Evolutionary conservation across 2,797 vertebrate species (phyloP).

Genomic region (Vireo griseus): DNA sequence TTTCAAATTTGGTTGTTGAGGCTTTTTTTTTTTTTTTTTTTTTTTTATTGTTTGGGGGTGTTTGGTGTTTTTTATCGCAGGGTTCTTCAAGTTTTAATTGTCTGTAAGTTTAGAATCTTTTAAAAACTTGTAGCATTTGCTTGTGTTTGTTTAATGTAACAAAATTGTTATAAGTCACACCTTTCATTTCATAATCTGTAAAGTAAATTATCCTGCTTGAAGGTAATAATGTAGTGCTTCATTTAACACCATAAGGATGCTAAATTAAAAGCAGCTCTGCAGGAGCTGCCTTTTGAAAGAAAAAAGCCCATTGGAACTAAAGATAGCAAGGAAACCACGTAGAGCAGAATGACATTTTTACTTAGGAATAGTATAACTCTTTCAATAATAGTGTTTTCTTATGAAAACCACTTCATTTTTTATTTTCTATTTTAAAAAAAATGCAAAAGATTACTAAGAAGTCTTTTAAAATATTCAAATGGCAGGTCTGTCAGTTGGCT

Average conservation of each 20-base stretch:
- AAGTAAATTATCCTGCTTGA: constrained; percentile 31
- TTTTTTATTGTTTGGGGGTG: no score
- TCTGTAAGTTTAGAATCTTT: neutral
- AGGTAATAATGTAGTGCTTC: constrained; percentile 10
- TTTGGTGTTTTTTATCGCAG: neutral
- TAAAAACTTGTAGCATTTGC: neutral
- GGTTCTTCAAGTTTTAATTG: neutral
- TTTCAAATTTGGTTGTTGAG: neutral
- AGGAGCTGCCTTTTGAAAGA: neutral
- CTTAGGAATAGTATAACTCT: neutral
- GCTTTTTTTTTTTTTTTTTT: neutral
- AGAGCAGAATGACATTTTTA: neutral
- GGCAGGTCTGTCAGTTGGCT: neutral
- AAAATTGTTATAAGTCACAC: constrained; percentile 36
- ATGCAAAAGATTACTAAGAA: neutral
- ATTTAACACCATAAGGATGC: constrained; percentile 40
- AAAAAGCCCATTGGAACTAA: neutral
- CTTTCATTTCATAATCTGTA: constrained; percentile 36
- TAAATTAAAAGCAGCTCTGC: constrained; percentile 29
- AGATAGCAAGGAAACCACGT: neutral
- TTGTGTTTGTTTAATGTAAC: constrained; percentile 25
- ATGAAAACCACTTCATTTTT: neutral
- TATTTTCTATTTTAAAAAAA: neutral
- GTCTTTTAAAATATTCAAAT: neutral
- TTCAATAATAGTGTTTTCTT: neutral